phyloP scores from a whole-genome alignment of 2,888 invertebrate genomes.

The Dicranocentrus wangi region DNA sequence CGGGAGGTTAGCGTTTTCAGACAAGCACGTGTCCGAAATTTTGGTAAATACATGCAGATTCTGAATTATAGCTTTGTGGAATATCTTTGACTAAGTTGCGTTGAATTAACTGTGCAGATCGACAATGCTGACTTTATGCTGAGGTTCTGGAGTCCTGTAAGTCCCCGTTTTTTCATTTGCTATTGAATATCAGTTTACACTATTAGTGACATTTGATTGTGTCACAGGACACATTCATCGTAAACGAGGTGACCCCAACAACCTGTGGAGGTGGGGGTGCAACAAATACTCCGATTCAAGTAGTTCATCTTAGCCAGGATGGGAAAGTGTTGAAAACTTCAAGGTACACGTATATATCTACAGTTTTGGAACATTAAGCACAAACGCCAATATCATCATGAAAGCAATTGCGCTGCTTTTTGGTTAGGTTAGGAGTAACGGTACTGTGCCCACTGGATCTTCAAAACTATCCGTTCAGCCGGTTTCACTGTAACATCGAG shows the following conservation, averaged over 20 bases:
- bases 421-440: conserved; percentile 48
- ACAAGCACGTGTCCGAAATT: conserved; percentile 21
- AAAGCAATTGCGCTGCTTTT: too few relatives aligned
- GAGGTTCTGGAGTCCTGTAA: conserved; percentile 42
- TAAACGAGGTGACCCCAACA: conserved; percentile 42
- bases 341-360: conserved; percentile 19
- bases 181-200: not conserved
- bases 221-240: conserved; percentile 58
- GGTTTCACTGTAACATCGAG: conserved; percentile 46
- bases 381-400: too few relatives aligned
- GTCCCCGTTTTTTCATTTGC: not conserved
- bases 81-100: not conserved
- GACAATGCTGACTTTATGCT: conserved; percentile 38
- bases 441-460: conserved; percentile 52
- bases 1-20: conserved; percentile 13
- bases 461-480: conserved; percentile 52
- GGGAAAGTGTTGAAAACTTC: conserved; percentile 57
- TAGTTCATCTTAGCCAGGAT: conserved; percentile 27
- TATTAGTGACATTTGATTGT: too few relatives aligned
- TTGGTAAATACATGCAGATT: conserved; percentile 26
- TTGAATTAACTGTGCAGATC: conserved; percentile 22
- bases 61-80: not conserved
- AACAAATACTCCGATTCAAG: not conserved
- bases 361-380: too few relatives aligned
- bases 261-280: not conserved